Evolutionary conservation across 2,888 invertebrate species (phyloP), one percentile per base, ranked within the genome.

Genomic region (Rosalia funebris): DNA sequence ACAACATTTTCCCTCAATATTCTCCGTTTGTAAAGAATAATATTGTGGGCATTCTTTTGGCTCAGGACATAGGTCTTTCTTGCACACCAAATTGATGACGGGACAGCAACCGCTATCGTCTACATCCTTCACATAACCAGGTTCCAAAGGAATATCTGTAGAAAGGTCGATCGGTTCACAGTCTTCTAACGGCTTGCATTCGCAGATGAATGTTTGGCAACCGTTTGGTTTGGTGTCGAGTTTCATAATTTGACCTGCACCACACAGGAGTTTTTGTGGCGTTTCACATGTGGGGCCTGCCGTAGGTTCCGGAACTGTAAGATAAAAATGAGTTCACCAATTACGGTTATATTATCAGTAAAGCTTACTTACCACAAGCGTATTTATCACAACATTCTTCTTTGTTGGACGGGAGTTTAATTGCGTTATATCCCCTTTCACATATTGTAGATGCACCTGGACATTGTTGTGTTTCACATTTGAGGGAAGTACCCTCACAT

Each of bases 161-260:
- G 71, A 67, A 11, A 83, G 79, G 52, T 83, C 84, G 1, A 86
- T 71, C 0, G 78, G 75, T 3, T 87, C 87, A 74, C 93, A 93
- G 65, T 92, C 88, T 39, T 88, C 87, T 2, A 83, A 78, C 0
- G 91, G 91, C 74, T 88, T 88, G 74, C 93, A 93, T 82, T 91
- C 92, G 73, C 93, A 93, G 62, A 90, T 85, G 65, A 89, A 91
- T 69, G 89, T 87, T 25, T 86, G 86, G 79, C 93, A 93, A 2
- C 89, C 90, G 69, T 88, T 84, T 0, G 85, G 63, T 20, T 85
- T 87, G 0, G 83, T 87, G 69, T 87, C 87, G 58, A 88, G 82
- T 75, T 91, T 92, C 69, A 89, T 84, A 4, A 86, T 84, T 80
- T 93, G 93, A 7, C 88, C 91, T 50, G 82, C 85, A 0, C 89